Evolutionary conservation across 64 coral and sea anemone species (phyloP).

Genomic region (Catalaphyllia jardinei): DNA sequence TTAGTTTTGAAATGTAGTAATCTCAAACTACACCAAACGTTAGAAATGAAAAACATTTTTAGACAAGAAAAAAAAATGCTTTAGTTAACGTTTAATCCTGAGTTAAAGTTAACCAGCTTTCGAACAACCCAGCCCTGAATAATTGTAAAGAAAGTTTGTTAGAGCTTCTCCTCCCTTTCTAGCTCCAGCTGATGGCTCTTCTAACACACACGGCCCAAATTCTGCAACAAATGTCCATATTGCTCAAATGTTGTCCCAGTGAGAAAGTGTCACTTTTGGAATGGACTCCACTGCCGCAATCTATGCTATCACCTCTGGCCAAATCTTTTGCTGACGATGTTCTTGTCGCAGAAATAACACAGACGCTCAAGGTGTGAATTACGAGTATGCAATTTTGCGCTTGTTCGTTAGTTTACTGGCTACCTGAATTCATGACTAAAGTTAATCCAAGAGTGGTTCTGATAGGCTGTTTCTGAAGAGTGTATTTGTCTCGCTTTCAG

Average conservation of each 20-base stretch:
- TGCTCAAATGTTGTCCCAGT: constrained; percentile 49
- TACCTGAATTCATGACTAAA: no score
- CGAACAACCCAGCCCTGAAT: neutral
- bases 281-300: constrained; percentile 39
- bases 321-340: neutral
- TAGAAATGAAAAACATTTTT: no score
- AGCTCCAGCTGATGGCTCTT: constrained; percentile 44
- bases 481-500: neutral
- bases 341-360: neutral
- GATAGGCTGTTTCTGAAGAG: neutral
- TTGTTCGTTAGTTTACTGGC: no score
- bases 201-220: constrained; percentile 12
- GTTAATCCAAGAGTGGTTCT: no score
- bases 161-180: neutral
- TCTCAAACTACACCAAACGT: no score
- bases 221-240: constrained; percentile 15
- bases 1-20: no score
- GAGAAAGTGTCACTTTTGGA: constrained; percentile 10
- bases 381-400: no score
- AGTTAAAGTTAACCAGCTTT: no score
- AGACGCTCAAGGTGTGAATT: neutral
- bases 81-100: no score
- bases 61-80: no score
- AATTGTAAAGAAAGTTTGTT: neutral
- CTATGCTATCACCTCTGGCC: constrained; percentile 33